Evolutionary conservation across 2,888 invertebrate species (phyloP).

Genomic region (Eupithecia exiguata): DNA sequence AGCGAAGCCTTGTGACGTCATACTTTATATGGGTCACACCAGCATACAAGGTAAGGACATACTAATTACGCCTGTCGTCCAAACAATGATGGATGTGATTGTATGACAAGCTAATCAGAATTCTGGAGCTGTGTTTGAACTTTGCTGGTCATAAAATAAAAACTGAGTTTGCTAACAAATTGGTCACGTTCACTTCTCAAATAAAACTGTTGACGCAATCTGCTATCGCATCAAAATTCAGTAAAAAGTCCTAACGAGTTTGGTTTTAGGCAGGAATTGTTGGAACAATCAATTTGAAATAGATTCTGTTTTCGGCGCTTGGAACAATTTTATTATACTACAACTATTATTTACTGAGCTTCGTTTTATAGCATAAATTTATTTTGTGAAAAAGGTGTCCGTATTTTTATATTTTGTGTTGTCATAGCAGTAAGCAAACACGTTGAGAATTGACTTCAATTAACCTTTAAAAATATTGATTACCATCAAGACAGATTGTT

Average conservation of each 20-base stretch:
- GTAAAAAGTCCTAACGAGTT: slow-evolving; percentile 12
- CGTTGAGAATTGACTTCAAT: neutral
- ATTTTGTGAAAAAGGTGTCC: neutral
- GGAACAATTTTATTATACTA: slow-evolving; percentile 5
- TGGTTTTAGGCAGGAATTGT: slow-evolving; percentile 10
- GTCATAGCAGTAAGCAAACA: neutral
- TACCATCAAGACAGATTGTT: neutral
- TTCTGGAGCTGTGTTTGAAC: slow-evolving; percentile 74
- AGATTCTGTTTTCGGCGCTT: slow-evolving; percentile 8
- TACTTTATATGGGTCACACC: slow-evolving; percentile 63
- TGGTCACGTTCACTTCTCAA: slow-evolving; percentile 42
- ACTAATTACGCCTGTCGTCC: slow-evolving; percentile 71
- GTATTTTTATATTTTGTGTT: neutral
- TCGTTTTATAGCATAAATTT: neutral
- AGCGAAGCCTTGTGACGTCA: slow-evolving; percentile 51
- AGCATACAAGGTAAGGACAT: slow-evolving; percentile 68
- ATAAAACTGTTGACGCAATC: slow-evolving; percentile 46
- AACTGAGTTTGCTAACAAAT: slow-evolving; percentile 39
- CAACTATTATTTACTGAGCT: neutral
- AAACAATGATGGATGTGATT: slow-evolving; percentile 71
- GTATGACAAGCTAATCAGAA: slow-evolving; percentile 69
- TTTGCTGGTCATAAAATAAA: slow-evolving; percentile 63
- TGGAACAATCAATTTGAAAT: slow-evolving; percentile 21
- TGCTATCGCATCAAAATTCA: slow-evolving; percentile 23
- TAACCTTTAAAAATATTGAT: neutral